Evolutionary conservation across 37 sponge, comb jelly and placozoan species (phyloP).

Genomic region (Halisarca cf. caerulea): DNA sequence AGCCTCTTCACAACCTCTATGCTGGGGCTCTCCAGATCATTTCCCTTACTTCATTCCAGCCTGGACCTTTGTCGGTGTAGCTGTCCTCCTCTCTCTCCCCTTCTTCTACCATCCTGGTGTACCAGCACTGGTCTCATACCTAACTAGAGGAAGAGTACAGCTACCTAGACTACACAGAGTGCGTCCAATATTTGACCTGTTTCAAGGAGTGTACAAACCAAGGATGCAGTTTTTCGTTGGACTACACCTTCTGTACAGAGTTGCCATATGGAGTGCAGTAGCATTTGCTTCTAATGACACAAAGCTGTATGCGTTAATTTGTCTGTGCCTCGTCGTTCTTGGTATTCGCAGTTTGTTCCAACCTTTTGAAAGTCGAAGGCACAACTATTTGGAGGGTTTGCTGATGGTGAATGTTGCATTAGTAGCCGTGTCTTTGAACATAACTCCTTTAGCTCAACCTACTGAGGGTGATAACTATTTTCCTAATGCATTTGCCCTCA

Average conservation of each 20-base stretch:
- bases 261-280: not conserved
- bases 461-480: too few relatives aligned
- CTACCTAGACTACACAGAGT: not conserved
- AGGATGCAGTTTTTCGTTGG: not conserved
- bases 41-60: constrained; percentile 1
- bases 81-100: not conserved
- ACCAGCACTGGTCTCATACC: not conserved
- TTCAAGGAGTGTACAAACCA: constrained; percentile 27
- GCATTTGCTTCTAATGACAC: not conserved
- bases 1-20: too few relatives aligned
- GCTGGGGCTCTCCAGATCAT: not conserved
- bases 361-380: constrained; percentile 1
- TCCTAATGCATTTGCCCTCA: too few relatives aligned
- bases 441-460: too few relatives aligned
- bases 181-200: not conserved
- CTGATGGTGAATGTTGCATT: too few relatives aligned
- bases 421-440: too few relatives aligned
- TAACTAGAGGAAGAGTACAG: not conserved
- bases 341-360: not conserved
- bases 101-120: constrained; percentile 8
- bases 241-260: constrained; percentile 8
- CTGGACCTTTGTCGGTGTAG: not conserved
- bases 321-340: not conserved
- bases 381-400: constrained; percentile 8
- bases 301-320: not conserved